Evolutionary conservation across 2,888 invertebrate genomes (phyloP), one percentile per base, ranked within the genome.

Genomic region (Polylopha cassiicola): DNA sequence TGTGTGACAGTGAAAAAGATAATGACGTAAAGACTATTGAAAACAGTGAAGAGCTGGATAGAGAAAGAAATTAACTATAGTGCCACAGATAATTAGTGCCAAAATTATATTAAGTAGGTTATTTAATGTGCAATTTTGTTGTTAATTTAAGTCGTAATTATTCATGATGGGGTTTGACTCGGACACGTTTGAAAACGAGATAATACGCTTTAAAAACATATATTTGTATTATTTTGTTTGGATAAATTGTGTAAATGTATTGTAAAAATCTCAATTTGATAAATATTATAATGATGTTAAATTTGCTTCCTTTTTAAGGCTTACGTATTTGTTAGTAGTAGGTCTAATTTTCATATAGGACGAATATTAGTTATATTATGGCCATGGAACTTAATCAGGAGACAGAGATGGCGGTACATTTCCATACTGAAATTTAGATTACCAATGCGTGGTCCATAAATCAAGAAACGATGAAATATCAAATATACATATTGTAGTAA

Each of bases 21-120:
- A 76, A 73, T 70, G 86, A 86, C 50, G 69, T 76, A 50, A 84
- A 76, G 61, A 77, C 69, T 59, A 62, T 64, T 58, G 80, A 84
- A 47, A 74, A 72, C 57, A 72, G 73, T 69, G 81, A 80, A 51
- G 59, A 63, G 66, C 73, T 69, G 50, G 73, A 80, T 54, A 75
- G 76, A 62, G 86, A 87, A 65, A 68, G 58, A 68, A 66, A 70
- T 78, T 74, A 85, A 81, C 68, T 85, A 85, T 77, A 87, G 87
- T 77, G 81, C 86, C 82, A 88, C 88, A 73, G 87, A 88, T 84
- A 87, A 86, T 82, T 88, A 88, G 89, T 89, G 88, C 88, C 88
- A 89, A 88, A 88, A 85, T 80, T 85, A 85, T 73, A 61, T 64
- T 85, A 84, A 79, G 80, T 84, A 84, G 78, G 70, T 65, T 78